These are phyloP conservation scores for Eutolmus rufibarbis DNA, from an alignment of 2,888 invertebrate species.

Conservation along the genomic window DNA sequence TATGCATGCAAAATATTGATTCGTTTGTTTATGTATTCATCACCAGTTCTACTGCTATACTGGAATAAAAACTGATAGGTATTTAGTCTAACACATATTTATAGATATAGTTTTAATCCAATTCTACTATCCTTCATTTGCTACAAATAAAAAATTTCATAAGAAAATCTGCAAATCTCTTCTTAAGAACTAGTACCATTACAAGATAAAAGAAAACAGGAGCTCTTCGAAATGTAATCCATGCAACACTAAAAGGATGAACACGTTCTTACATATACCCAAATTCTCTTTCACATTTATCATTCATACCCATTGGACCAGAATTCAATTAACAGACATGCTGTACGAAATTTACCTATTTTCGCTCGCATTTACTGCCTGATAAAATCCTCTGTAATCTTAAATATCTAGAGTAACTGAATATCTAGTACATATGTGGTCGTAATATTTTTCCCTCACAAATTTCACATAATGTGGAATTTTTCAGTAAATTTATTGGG, in stretches of 20 bases:
- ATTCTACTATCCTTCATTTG: neutral
- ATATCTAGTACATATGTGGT: neutral
- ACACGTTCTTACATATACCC: neutral
- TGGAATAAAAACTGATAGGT: too few species aligned
- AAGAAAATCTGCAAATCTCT: neutral
- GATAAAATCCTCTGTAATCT: neutral
- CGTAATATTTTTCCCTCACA: neutral
- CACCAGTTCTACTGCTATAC: too few species aligned
- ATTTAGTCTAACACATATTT: too few species aligned
- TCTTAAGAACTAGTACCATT: too few species aligned
- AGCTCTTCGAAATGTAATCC: too few species aligned
- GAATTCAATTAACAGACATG: neutral
- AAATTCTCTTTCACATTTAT: neutral
- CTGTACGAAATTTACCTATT: neutral
- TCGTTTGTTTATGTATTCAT: too few species aligned
- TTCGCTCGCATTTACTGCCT: neutral
- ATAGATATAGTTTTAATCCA: too few species aligned
- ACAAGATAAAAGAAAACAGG: too few species aligned
- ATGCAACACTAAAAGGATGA: neutral
- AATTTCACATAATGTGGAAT: neutral
- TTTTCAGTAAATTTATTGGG: neutral
- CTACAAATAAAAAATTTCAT: neutral
- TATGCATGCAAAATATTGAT: too few species aligned
- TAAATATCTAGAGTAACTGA: neutral
- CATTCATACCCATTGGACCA: neutral